Evolutionary conservation across 2,113 vertebrate genomes (phyloP).

Genomic region (Tympanuchus pallidicinctus): DNA sequence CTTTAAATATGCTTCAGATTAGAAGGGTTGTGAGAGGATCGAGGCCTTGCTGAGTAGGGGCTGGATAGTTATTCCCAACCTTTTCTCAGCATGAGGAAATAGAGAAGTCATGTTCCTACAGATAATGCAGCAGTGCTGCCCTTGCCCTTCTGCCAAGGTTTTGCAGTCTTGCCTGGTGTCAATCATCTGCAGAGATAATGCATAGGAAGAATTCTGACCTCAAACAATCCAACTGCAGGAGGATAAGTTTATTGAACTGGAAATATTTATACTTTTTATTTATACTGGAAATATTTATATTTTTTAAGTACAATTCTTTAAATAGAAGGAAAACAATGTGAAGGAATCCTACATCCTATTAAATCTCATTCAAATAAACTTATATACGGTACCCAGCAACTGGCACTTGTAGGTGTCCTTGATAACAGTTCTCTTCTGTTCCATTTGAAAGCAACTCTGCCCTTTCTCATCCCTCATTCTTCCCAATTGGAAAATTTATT

Average conservation of each 20-base stretch:
- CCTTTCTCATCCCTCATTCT: background rate
- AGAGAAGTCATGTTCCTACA: background rate
- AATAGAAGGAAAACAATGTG: background rate
- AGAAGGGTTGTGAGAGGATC: slow-evolving; percentile 15
- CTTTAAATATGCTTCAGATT: slow-evolving; percentile 37
- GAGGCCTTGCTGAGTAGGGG: background rate
- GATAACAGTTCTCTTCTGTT: background rate
- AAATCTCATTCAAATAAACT: background rate
- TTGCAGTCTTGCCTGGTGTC: background rate
- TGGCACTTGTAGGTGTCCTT: background rate
- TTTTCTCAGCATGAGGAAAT: background rate
- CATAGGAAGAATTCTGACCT: background rate
- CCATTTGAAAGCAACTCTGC: background rate
- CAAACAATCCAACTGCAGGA: background rate
- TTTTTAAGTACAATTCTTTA: background rate
- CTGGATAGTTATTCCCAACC: background rate
- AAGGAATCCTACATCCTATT: background rate
- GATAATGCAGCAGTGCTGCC: background rate
- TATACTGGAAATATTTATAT: background rate
- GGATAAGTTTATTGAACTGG: background rate
- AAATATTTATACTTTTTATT: background rate
- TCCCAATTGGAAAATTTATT: background rate
- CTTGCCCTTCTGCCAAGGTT: slow-evolving; percentile 13
- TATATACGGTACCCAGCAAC: background rate
- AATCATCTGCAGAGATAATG: background rate